Evolutionary conservation across 2,797 vertebrate genomes (phyloP), one percentile per base, ranked within the genome.

Genomic region (Ciconia nigra): DNA sequence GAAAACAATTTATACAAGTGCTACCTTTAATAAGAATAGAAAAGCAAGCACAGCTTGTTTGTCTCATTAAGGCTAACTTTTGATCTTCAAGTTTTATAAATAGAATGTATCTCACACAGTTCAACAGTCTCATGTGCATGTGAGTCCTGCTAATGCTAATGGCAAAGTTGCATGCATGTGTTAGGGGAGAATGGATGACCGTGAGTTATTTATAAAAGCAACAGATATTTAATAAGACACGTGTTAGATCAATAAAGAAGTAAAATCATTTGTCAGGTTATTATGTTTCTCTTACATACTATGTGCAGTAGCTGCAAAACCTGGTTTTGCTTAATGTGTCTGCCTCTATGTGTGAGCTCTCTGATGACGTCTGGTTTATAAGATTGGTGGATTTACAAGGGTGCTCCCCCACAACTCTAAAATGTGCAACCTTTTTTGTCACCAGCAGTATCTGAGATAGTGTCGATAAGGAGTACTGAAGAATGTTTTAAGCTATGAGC

Each of bases 31-130:
- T 93, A 97, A 94, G 57, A 93, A 89, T 52, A 92, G 51, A 95
- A 96, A 95, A 92, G 41, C 55, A 96, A 93, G 72, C 25, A 26
- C 51, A 80, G 51, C 52, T 89, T 93, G 46, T 89, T 96, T 96
- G 14, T 41, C 70, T 96, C 65, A 92, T 93, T 94, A 95, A 72
- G 33, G 19, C 18, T 65, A 94, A 90, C 57, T 88, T 94, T 73
- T 80, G 76, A 91, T 95, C 73, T 94, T 93, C 35, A 65, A 62
- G 33, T 81, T 91, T 72, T 93, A 94, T 93, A 95, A 95, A 96
- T 58, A 87, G 74, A 93, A 76, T 58, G 44, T 49, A 6, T 61
- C 74, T 55, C 1, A 1, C 41, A 21, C 25, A 21, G 41, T 85
- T 81, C 58, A 72, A 62, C 35, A 52, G 25, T 19, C 4, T 80